Percentiles rank a stretch among this genome's conserved stretches.
phyloP scores from a whole-genome alignment of 2,797 vertebrate genomes.

The Clarias pachynema region DNA sequence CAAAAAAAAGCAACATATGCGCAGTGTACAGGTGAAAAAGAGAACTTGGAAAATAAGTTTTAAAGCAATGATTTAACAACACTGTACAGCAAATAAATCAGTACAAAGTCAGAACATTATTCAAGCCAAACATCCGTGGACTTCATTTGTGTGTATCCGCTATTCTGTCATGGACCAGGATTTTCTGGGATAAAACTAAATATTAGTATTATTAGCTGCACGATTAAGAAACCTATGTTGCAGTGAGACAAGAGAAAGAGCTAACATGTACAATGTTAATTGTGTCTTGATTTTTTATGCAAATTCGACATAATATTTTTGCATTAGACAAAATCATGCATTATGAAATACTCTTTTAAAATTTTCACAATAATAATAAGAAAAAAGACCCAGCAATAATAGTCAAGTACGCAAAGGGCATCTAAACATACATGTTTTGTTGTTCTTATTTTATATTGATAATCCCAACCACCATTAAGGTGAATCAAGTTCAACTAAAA shows the following conservation, averaged over 20 bases:
- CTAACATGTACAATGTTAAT: too few relatives aligned
- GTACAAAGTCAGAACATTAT: neutral
- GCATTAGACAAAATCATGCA: too few relatives aligned
- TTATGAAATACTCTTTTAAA: too few relatives aligned
- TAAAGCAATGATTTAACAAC: neutral
- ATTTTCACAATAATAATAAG: too few relatives aligned
- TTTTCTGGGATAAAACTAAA: neutral
- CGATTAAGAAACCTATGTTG: neutral
- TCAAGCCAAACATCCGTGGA: neutral
- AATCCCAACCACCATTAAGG: neutral
- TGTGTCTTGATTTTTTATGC: too few relatives aligned
- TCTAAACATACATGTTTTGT: neutral
- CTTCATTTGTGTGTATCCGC: neutral
- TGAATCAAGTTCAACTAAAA: neutral
- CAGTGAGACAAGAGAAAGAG: neutral
- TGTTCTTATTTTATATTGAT: neutral
- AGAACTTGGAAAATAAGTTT: neutral
- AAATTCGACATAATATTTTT: too few relatives aligned
- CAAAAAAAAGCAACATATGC: slow-evolving; percentile 66
- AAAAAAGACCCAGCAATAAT: too few relatives aligned
- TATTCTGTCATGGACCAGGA: neutral
- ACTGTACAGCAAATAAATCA: neutral
- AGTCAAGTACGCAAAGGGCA: neutral
- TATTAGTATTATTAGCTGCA: neutral
- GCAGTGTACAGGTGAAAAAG: neutral